Conservation (phyloP, 1,140 invertebrate genomes). For the Argopecten irradians region DNA sequence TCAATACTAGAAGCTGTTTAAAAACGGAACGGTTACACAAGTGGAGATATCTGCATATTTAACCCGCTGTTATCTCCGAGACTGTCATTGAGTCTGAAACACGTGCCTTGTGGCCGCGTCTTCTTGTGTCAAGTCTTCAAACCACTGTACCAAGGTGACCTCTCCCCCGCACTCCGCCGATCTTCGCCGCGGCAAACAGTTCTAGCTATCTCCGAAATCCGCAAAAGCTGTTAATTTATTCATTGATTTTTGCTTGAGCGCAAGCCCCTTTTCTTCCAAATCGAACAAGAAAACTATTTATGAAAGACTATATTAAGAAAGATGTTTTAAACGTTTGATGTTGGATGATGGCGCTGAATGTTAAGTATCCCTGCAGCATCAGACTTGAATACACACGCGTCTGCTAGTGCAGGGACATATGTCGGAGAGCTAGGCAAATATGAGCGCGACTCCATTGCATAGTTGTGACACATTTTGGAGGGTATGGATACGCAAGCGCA, state of each 20-base stretch:
- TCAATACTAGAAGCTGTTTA: too few species aligned
- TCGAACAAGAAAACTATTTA: conserved; percentile 11
- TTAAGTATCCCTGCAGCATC: not conserved
- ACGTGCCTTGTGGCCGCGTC: not conserved
- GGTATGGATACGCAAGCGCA: not conserved
- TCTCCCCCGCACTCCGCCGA: conserved; percentile 10
- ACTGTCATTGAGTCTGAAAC: not conserved
- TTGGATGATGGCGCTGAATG: not conserved
- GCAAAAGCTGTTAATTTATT: conserved; percentile 6
- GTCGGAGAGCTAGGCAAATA: not conserved
- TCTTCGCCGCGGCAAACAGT: not conserved
- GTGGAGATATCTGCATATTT: not conserved
- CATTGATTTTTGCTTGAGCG: conserved; percentile 21
- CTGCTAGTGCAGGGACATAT: not conserved
- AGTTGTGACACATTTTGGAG: not conserved
- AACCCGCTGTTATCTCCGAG: not conserved
- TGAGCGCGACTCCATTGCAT: not conserved
- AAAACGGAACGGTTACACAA: too few species aligned
- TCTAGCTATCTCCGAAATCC: not conserved
- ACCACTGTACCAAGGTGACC: not conserved
- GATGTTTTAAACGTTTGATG: not conserved
- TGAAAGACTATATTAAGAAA: not conserved
- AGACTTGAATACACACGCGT: not conserved
- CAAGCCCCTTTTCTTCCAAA: conserved; percentile 4
- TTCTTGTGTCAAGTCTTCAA: not conserved